phyloP scores from a whole-genome alignment of 1,140 invertebrate species.

The Caenorhabditis brenneri region DNA sequence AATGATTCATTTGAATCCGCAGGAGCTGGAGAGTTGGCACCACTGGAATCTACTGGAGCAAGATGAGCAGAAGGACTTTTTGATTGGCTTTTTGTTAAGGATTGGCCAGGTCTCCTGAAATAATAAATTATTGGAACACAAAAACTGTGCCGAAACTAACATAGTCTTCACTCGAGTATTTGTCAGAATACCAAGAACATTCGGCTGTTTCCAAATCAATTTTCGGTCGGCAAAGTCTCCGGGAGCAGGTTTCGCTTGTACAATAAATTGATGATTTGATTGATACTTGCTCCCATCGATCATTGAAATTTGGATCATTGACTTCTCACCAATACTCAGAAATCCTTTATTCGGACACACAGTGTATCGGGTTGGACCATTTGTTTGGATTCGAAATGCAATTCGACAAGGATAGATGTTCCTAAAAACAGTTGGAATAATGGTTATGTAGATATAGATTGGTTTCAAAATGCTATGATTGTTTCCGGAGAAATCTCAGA shows the following conservation, averaged over 20 bases:
- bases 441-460: too few relatives aligned
- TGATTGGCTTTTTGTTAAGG: not conserved
- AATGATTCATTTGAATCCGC: not conserved
- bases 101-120: conserved; percentile 1
- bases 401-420: conserved; percentile 34
- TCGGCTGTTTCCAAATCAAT: conserved; percentile 30
- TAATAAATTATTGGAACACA: not conserved
- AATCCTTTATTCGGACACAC: conserved; percentile 22
- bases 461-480: too few relatives aligned
- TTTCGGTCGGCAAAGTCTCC: conserved; percentile 23
- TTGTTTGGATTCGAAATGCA: conserved; percentile 10
- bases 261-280: conserved; percentile 33
- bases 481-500: too few relatives aligned
- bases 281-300: conserved; percentile 24
- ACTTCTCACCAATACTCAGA: conserved; percentile 9
- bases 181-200: conserved; percentile 4
- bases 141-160: not conserved
- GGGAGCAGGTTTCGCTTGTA: not conserved
- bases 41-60: not conserved
- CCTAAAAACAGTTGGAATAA: not conserved
- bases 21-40: not conserved
- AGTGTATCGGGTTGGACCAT: conserved; percentile 8
- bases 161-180: not conserved
- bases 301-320: not conserved
- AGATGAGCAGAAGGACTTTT: not conserved